These are phyloP conservation scores for Pygoscelis antarcticus DNA, from an alignment of 2,113 vertebrate genomes.

Conservation along the genomic window DNA sequence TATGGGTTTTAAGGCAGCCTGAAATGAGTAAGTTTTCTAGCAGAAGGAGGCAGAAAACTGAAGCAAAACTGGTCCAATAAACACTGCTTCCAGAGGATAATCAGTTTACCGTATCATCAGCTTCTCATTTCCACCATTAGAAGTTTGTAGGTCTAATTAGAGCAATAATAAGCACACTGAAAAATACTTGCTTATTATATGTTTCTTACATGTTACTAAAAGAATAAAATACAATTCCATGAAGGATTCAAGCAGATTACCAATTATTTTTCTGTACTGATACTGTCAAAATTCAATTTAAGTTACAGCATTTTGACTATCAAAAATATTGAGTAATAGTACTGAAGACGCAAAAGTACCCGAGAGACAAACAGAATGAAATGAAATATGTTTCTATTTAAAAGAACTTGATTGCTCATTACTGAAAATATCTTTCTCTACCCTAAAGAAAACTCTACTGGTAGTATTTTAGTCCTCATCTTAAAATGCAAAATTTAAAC, in stretches of 20 bases:
- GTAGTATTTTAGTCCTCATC: background rate
- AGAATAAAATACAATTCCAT: background rate
- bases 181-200: background rate
- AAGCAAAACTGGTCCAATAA: background rate
- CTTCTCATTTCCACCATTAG: background rate
- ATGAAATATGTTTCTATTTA: background rate
- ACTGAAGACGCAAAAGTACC: background rate
- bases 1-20: background rate
- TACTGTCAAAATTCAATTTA: background rate
- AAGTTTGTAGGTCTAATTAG: background rate
- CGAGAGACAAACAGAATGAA: background rate
- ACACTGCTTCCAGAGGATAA: background rate
- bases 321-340: background rate
- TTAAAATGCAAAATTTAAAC: slow-evolving; percentile 29
- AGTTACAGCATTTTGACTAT: background rate
- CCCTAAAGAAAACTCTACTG: background rate
- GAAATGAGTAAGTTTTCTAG: background rate
- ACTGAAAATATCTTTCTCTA: background rate
- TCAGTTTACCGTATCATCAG: background rate
- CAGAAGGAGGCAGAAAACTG: background rate
- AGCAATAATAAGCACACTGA: background rate
- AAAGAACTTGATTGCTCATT: background rate
- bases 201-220: background rate
- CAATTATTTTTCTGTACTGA: background rate
- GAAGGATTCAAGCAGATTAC: background rate